A percentile compares a stretch with the other conserved stretches of the same genome.
phyloP scores from a whole-genome alignment of 2,797 vertebrate genomes.

The Sarcoramphus papa region DNA sequence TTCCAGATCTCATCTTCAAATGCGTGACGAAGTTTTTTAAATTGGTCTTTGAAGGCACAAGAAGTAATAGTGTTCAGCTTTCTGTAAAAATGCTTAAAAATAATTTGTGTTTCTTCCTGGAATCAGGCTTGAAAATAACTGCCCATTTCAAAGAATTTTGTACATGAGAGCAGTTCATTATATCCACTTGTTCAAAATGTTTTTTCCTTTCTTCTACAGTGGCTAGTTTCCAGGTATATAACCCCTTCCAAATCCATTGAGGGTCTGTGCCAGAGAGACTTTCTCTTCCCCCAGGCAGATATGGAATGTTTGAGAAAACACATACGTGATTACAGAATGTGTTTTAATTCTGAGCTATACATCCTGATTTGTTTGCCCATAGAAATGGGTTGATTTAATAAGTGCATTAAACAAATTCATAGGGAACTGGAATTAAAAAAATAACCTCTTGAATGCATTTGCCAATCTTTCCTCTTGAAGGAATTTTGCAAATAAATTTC shows the following conservation, averaged over 20 bases:
- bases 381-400: constrained; percentile 24
- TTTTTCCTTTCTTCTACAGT: constrained; percentile 56
- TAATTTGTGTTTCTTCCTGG: constrained; percentile 12
- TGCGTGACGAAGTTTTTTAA: not conserved
- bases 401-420: constrained; percentile 2
- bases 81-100: constrained; percentile 30
- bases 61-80: not conserved
- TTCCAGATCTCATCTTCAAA: constrained; percentile 45
- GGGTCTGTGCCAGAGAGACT: constrained; percentile 52
- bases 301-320: constrained; percentile 55
- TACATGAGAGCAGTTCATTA: constrained; percentile 25
- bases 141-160: constrained; percentile 44
- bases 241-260: constrained; percentile 44
- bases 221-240: constrained; percentile 55
- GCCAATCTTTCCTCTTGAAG: not conserved
- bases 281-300: constrained; percentile 50
- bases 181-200: constrained; percentile 54
- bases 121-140: constrained; percentile 17
- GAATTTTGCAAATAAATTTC: constrained; percentile 2
- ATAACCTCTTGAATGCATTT: not conserved
- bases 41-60: not conserved
- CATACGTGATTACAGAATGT: constrained; percentile 30
- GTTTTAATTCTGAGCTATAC: constrained; percentile 40
- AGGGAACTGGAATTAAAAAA: not conserved
- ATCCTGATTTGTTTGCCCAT: constrained; percentile 41